Conservation (phyloP, 2,797 vertebrate species). For the Babyrousa celebensis region DNA sequence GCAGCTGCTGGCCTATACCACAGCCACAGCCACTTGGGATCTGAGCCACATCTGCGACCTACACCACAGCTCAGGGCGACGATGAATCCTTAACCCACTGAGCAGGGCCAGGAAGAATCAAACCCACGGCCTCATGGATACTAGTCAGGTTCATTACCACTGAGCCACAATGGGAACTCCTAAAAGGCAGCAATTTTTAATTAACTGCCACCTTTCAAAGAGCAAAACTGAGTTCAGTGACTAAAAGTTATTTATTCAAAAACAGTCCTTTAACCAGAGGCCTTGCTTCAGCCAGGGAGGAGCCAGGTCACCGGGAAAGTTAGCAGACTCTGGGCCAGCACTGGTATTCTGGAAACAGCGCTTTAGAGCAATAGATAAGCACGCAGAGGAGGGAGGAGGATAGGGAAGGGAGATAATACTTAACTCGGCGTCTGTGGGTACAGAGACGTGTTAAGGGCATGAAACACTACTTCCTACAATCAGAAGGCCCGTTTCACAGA, state of each 20-base stretch:
- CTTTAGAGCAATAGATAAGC: not conserved
- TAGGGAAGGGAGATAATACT: not conserved
- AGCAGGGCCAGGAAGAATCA: too few species aligned
- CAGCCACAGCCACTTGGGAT: too few species aligned
- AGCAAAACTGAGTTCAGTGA: not conserved
- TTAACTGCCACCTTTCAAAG: not conserved
- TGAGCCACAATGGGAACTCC: too few species aligned
- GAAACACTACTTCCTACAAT: not conserved
- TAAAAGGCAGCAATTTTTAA: not conserved
- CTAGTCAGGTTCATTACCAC: too few species aligned
- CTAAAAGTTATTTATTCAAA: not conserved
- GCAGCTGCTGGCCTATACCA: too few species aligned
- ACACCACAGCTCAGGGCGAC: too few species aligned
- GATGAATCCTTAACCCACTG: too few species aligned
- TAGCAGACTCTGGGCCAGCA: not conserved
- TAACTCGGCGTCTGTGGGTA: not conserved
- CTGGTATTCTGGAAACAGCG: not conserved
- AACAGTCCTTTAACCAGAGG: not conserved
- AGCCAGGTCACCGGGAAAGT: not conserved
- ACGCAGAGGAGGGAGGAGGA: not conserved
- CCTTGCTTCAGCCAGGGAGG: too few species aligned
- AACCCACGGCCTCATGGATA: too few species aligned
- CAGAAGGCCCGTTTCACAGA: not conserved
- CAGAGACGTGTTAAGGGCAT: not conserved
- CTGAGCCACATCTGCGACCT: too few species aligned